These are phyloP conservation scores for Oceanodroma tethys DNA, from an alignment of 2,113 vertebrate genomes.

Conservation along the genomic window DNA sequence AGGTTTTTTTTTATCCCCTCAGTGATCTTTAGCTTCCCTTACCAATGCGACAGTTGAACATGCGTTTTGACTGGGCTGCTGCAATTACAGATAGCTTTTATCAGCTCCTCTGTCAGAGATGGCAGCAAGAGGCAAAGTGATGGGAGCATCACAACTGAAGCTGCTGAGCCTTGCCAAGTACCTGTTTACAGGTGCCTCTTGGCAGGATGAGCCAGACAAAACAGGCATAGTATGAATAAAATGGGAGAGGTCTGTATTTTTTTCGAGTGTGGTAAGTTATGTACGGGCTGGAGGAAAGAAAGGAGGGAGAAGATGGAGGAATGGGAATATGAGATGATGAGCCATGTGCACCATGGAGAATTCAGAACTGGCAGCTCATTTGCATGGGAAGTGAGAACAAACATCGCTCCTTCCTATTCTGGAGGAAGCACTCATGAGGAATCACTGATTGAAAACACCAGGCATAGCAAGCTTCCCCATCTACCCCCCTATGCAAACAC, in stretches of 20 bases:
- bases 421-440: neutral
- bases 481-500: neutral
- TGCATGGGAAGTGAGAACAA: neutral
- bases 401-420: neutral
- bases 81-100: neutral
- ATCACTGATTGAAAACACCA: neutral
- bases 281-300: neutral
- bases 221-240: neutral
- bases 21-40: neutral
- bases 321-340: neutral
- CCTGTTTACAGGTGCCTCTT: neutral
- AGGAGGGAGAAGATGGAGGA: neutral
- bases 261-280: neutral
- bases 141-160: neutral
- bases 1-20: neutral
- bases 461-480: neutral
- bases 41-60: neutral
- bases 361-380: neutral
- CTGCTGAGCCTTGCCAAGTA: neutral
- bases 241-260: neutral
- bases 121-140: neutral
- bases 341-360: accelerated
- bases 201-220: neutral
- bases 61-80: too few species aligned
- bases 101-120: neutral